Percentiles rank a stretch among this genome's conserved stretches.
These are phyloP conservation scores for Hypsopygia costalis DNA, from an alignment of 2,888 invertebrate species.

Conservation along the genomic window DNA sequence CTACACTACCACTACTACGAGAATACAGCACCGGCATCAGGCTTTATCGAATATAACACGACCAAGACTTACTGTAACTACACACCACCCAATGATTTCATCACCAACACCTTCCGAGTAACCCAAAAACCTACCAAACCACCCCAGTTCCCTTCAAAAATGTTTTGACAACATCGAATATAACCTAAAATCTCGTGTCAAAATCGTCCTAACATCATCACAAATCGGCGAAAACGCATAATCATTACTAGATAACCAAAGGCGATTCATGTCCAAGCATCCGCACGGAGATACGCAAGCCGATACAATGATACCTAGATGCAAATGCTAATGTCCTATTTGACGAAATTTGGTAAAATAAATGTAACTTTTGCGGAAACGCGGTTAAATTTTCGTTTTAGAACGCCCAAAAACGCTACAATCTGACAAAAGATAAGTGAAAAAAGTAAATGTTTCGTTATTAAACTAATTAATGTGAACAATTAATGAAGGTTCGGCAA, in stretches of 20 bases:
- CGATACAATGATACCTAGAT: slow-evolving; percentile 78
- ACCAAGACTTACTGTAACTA: slow-evolving; percentile 9
- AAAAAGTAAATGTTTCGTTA: slow-evolving; percentile 33
- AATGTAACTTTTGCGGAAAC: slow-evolving; percentile 53
- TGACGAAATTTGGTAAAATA: slow-evolving; percentile 75
- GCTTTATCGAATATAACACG: slow-evolving; percentile 21
- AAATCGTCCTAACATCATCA: slow-evolving; percentile 49
- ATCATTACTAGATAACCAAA: slow-evolving; percentile 39
- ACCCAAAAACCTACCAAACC: neutral
- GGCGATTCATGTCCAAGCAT: slow-evolving; percentile 53
- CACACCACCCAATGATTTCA: slow-evolving; percentile 6
- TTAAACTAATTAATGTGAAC: slow-evolving; percentile 73
- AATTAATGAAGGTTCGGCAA: slow-evolving; percentile 80
- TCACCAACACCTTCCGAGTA: slow-evolving; percentile 4
- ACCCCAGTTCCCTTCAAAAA: slow-evolving; percentile 33
- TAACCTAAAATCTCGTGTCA: slow-evolving; percentile 77
- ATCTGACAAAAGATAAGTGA: slow-evolving; percentile 26
- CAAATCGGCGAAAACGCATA: slow-evolving; percentile 43
- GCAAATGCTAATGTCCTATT: slow-evolving; percentile 80
- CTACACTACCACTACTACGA: slow-evolving; percentile 22
- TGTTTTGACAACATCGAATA: slow-evolving; percentile 75
- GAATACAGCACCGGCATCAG: slow-evolving; percentile 21
- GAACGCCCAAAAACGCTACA: slow-evolving; percentile 18
- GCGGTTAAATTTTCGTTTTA: slow-evolving; percentile 31
- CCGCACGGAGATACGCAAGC: slow-evolving; percentile 73